phyloP scores from a whole-genome alignment of 2,113 vertebrate genomes.

The Chaenocephalus aceratus region DNA sequence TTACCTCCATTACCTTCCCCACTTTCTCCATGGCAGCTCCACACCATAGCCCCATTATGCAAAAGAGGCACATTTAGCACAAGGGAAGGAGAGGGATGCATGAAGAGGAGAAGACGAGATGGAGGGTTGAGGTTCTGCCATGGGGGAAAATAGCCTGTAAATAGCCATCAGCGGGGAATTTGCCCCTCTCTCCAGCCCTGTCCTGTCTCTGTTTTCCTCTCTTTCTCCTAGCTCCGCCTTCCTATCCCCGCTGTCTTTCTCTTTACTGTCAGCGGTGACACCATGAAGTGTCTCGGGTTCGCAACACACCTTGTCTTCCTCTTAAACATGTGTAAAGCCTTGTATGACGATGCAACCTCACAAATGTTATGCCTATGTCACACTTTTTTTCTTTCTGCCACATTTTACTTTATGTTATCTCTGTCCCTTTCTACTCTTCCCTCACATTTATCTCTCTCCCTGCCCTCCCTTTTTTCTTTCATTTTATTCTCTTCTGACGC shows the following conservation, averaged over 20 bases:
- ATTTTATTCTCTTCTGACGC: constrained; percentile 42
- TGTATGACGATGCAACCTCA: constrained; percentile 12
- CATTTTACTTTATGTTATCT: neutral
- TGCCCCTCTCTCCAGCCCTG: constrained; percentile 63
- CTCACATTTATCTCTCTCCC: neutral
- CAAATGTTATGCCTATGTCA: constrained; percentile 11
- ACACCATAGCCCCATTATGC: constrained; percentile 73
- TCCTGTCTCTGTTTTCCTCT: constrained; percentile 31
- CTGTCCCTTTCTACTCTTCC: neutral
- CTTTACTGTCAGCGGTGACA: constrained; percentile 49
- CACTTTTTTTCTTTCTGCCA: neutral
- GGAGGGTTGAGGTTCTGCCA: constrained; percentile 42
- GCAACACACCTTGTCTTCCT: constrained; percentile 5
- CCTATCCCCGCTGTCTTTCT: constrained; percentile 38
- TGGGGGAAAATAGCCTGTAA: constrained; percentile 66
- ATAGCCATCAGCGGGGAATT: constrained; percentile 72
- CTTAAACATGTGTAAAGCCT: constrained; percentile 19
- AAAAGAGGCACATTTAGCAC: constrained; percentile 76
- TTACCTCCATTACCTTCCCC: constrained; percentile 55
- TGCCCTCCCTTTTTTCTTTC: constrained; percentile 7
- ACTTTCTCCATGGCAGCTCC: constrained; percentile 49
- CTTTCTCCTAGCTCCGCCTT: constrained; percentile 23
- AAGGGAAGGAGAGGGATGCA: constrained; percentile 59
- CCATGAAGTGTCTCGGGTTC: constrained; percentile 12
- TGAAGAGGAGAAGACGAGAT: constrained; percentile 71